phyloP scores from a whole-genome alignment of 2,888 invertebrate species.

The Catocala nupta region DNA sequence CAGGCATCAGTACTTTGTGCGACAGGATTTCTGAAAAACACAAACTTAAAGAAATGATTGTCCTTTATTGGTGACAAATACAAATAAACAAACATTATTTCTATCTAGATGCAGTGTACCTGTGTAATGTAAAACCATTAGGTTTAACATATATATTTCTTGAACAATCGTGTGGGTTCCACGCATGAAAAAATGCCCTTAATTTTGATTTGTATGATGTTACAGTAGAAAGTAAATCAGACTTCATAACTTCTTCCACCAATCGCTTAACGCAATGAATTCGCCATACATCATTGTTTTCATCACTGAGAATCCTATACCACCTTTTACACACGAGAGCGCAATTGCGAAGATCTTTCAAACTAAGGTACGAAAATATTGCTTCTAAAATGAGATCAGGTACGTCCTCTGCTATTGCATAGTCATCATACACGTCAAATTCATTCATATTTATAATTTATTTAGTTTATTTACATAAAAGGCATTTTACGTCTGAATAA shows the following conservation, averaged over 20 bases:
- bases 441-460: constrained; percentile 57
- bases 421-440: constrained; percentile 73
- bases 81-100: not conserved
- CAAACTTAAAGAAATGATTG: not conserved
- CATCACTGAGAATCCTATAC: constrained; percentile 96
- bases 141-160: constrained; percentile 98
- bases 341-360: constrained; percentile 95
- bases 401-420: constrained; percentile 88
- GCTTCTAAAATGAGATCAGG: constrained; percentile 95
- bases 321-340: constrained; percentile 97
- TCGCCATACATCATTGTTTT: constrained; percentile 98
- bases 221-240: constrained; percentile 95
- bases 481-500: constrained; percentile 7
- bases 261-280: constrained; percentile 95
- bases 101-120: constrained; percentile 69
- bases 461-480: constrained; percentile 16
- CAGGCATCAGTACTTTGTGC: constrained; percentile 99
- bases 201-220: constrained; percentile 97
- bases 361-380: constrained; percentile 96
- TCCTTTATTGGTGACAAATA: not conserved
- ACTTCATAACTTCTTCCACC: constrained; percentile 94
- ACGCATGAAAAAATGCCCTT: constrained; percentile 97
- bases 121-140: constrained; percentile 98
- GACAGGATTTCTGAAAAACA: constrained; percentile 93
- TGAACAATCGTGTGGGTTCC: constrained; percentile 99